Percentiles rank a stretch among this genome's conserved stretches.
Conservation (phyloP, 2,113 vertebrate species). For the Murina feae region DNA sequence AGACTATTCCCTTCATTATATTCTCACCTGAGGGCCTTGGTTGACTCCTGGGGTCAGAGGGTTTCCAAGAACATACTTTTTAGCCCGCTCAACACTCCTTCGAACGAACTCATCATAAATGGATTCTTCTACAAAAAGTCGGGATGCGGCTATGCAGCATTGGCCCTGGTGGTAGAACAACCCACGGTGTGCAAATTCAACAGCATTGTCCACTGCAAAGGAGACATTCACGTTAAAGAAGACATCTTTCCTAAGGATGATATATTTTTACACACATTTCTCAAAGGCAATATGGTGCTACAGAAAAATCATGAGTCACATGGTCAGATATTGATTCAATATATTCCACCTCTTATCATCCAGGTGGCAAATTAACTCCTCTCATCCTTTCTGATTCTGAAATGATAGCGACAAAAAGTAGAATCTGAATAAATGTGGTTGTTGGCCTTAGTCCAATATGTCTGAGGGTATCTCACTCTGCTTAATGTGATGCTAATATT, state of each 20-base stretch:
- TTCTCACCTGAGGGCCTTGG: conserved; percentile 89
- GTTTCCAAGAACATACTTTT: conserved; percentile 86
- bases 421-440: not conserved
- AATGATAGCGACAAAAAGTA: not conserved
- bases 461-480: not conserved
- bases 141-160: conserved; percentile 89
- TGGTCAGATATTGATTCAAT: not conserved
- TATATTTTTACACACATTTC: not conserved
- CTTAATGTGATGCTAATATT: not conserved
- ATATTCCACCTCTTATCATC: not conserved
- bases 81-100: conserved; percentile 84
- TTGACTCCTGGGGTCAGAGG: conserved; percentile 82
- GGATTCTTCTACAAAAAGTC: conserved; percentile 91
- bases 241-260: not conserved
- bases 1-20: not conserved
- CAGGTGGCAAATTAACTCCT: not conserved
- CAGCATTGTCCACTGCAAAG: conserved; percentile 84
- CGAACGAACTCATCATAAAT: conserved; percentile 90
- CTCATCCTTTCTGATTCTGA: not conserved
- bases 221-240: not conserved
- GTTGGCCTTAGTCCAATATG: not conserved
- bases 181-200: conserved; percentile 87
- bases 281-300: not conserved
- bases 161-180: conserved; percentile 93
- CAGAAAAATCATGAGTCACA: not conserved